A percentile compares a stretch with the other conserved stretches of the same genome.
Conservation (phyloP, 2,113 vertebrate genomes). For the Prolemur simus region DNA sequence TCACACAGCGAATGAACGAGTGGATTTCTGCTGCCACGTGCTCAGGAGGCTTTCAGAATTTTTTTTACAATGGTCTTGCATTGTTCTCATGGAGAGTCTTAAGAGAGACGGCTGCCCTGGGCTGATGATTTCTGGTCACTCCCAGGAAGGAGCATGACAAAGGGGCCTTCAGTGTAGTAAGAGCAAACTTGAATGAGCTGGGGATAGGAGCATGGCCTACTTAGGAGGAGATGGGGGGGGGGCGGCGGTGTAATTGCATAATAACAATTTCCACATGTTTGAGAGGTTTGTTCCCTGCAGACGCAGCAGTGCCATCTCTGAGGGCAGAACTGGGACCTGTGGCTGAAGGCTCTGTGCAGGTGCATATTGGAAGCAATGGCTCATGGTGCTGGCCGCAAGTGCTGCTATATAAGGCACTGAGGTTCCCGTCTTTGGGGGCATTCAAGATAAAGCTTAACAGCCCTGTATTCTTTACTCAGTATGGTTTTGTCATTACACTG, state of each 20-base stretch:
- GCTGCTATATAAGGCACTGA: not conserved
- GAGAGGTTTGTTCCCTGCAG: not conserved
- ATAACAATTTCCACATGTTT: accelerated
- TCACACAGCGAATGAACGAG: not conserved
- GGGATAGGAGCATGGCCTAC: not conserved
- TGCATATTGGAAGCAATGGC: not conserved
- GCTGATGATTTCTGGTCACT: not conserved
- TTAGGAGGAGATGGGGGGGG: not conserved
- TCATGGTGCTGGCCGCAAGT: accelerated
- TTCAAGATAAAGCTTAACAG: not conserved
- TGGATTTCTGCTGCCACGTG: not conserved
- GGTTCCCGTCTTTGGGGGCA: not conserved
- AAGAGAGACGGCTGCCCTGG: no score
- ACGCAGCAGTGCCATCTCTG: accelerated
- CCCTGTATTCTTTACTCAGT: not conserved
- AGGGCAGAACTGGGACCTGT: not conserved
- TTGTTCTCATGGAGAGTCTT: not conserved
- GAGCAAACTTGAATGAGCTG: not conserved
- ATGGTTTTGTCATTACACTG: not conserved
- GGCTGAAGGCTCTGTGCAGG: not conserved
- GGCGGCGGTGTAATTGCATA: not conserved
- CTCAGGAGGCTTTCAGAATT: not conserved
- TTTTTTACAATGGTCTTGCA: no score
- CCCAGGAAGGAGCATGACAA: not conserved
- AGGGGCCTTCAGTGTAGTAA: accelerated